Evolutionary conservation across 2,888 invertebrate species (phyloP).

Genomic region (Nezara viridula): DNA sequence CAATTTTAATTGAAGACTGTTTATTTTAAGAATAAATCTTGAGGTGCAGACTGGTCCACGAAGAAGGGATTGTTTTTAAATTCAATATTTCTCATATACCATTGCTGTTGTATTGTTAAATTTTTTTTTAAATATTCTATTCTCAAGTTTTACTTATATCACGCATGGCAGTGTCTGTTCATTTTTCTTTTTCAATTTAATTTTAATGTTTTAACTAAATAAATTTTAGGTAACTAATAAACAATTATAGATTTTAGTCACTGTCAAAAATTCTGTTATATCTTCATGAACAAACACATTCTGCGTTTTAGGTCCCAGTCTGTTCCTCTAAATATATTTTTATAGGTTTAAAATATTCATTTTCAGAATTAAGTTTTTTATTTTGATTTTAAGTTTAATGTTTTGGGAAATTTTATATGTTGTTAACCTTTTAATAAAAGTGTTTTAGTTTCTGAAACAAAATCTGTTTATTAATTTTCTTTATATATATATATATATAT

Average conservation of each 20-base stretch:
- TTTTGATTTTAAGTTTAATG: neutral
- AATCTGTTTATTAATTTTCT: neutral
- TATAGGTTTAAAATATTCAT: neutral
- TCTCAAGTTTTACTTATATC: too few species aligned
- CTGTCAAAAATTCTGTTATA: neutral
- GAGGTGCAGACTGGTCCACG: too few species aligned
- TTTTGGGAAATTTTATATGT: neutral
- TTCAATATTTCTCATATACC: too few species aligned
- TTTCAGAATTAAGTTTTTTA: neutral
- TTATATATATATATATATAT: too few species aligned
- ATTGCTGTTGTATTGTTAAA: neutral
- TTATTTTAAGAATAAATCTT: too few species aligned
- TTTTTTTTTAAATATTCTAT: too few species aligned
- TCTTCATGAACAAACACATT: neutral
- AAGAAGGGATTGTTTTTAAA: too few species aligned
- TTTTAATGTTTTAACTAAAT: too few species aligned
- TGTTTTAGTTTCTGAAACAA: neutral
- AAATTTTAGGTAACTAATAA: too few species aligned
- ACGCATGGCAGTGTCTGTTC: too few species aligned
- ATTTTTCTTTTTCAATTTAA: too few species aligned
- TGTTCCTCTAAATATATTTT: constrained; percentile 14
- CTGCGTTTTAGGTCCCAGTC: neutral
- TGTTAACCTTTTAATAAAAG: neutral
- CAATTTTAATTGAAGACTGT: too few species aligned
- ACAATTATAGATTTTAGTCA: neutral